Evolutionary conservation across 2,113 vertebrate species (phyloP), one percentile per base, ranked within the genome.

Genomic region (Acrocephalus kingi): DNA sequence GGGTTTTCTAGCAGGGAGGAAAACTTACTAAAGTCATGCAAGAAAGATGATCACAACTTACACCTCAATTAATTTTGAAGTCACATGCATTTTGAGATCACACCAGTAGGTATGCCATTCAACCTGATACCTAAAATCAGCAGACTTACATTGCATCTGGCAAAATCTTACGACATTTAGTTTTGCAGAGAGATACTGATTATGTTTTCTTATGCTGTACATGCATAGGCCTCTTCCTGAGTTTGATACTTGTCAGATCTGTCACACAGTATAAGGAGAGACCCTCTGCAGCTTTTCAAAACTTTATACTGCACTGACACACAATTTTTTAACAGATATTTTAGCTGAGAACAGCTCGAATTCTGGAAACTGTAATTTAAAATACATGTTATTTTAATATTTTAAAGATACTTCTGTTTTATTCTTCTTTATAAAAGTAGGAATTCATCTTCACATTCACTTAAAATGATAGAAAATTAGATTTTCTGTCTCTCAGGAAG

Each of bases 371-470:
- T 35, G 3, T 45, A 51, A 63, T 80, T 84, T 69, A 71, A 74
- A 94, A 89, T 51, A 79, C 18, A 73, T 13, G 11, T 68, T 88
- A 82, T 69, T 92, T 90, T 71, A 90, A 68, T 64, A 77, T 83
- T 92, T 86, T 83, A 58, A 91, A 73, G 45, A 69, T 23, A 58
- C 8, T 49, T 90, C 15, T 58, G 64, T 33, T 89, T 82, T 58
- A 46, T 62, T 91, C n/a, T 74, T 64, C 45, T 63, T 87, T 72
- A 61, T n/a, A 76, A 66, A 88, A 73, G 84, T 31, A 90, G 68
- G 72, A 89, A 67, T 63, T 88, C 28, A 84, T 66, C 39, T 91
- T 35, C 1, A 1, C 9, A 25, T 45, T 48, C n/a, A 37, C 21
- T 91, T 74, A 31, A 75, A 88, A 61, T 46, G 5, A 48, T 2